Conservation (phyloP, 1,140 invertebrate species). For the Andricus grossulariae region DNA sequence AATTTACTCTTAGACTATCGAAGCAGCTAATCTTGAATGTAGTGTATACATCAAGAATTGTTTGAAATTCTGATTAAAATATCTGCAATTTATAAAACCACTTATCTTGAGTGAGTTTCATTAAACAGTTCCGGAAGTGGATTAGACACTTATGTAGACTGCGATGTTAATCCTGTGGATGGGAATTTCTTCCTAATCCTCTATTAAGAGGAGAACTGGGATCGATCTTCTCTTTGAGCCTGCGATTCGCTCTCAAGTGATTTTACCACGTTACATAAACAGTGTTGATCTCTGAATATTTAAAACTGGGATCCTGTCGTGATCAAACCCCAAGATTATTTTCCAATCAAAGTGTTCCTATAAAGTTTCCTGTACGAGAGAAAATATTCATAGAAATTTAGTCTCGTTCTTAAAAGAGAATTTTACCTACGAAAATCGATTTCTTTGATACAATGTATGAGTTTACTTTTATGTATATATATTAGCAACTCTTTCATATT, state of each 20-base stretch:
- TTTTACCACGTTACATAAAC: slow-evolving; percentile 27
- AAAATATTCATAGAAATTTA: neutral
- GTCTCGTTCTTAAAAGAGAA: neutral
- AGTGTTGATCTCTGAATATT: slow-evolving; percentile 25
- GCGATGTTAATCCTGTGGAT: slow-evolving; percentile 37
- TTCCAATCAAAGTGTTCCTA: slow-evolving; percentile 20
- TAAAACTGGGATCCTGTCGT: slow-evolving; percentile 4
- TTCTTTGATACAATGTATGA: too few relatives aligned
- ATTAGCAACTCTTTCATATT: too few relatives aligned
- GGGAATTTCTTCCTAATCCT: slow-evolving; percentile 40
- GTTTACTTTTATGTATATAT: too few relatives aligned
- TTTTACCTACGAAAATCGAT: too few relatives aligned
- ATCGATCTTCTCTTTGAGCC: slow-evolving; percentile 28
- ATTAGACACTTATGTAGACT: slow-evolving; percentile 18
- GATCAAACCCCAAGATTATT: slow-evolving; percentile 15
- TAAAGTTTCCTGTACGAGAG: neutral
- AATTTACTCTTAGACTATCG: too few relatives aligned
- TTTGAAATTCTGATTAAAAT: slow-evolving; percentile 2
- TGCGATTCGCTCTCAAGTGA: slow-evolving; percentile 30
- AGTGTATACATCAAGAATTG: neutral
- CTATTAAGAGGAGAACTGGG: slow-evolving; percentile 35
- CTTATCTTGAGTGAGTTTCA: neutral
- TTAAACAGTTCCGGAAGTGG: slow-evolving; percentile 17
- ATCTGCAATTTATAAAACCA: neutral
- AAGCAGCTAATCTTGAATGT: too few relatives aligned